Evolutionary conservation across 2,113 vertebrate genomes (phyloP).

Genomic region (Lamprotornis superbus): DNA sequence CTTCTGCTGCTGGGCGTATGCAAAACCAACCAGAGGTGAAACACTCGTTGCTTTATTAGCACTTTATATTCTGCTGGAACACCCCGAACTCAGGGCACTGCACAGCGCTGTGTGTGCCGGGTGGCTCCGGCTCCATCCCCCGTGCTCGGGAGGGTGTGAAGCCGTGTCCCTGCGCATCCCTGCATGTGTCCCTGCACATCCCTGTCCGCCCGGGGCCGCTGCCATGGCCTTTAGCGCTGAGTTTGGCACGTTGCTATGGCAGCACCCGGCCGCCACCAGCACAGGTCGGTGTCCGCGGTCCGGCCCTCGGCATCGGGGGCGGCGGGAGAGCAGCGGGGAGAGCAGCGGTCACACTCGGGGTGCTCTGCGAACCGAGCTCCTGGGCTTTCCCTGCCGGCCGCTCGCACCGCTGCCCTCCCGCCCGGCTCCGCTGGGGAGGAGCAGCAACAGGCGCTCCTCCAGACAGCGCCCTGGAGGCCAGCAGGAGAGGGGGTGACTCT

Average conservation of each 20-base stretch:
- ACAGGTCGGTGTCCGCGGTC: not conserved
- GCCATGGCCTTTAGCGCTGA: not conserved
- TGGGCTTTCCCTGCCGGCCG: not conserved
- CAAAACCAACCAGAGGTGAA: not conserved
- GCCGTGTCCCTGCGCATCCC: rapidly evolving
- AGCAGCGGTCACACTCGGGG: rapidly evolving
- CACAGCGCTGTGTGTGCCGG: rapidly evolving
- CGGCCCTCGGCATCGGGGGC: not conserved
- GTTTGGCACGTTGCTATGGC: slow-evolving; percentile 46
- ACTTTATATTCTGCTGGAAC: not conserved
- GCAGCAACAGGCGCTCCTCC: not conserved
- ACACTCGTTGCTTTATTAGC: not conserved
- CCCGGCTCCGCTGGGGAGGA: not conserved
- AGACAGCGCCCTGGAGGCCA: rapidly evolving
- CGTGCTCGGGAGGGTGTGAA: rapidly evolving
- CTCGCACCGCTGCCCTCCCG: not conserved
- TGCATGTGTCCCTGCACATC: not conserved
- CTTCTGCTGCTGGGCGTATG: not conserved
- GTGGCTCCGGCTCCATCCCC: not conserved
- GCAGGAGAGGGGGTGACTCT: not conserved
- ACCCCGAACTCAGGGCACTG: not conserved
- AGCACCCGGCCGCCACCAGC: not conserved
- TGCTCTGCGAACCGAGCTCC: rapidly evolving
- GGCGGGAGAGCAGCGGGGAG: not conserved
- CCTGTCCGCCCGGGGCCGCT: not conserved